Evolutionary conservation across 1,140 invertebrate species (phyloP), one percentile per base, ranked within the genome.

Genomic region (Macrostomum lignano): DNA sequence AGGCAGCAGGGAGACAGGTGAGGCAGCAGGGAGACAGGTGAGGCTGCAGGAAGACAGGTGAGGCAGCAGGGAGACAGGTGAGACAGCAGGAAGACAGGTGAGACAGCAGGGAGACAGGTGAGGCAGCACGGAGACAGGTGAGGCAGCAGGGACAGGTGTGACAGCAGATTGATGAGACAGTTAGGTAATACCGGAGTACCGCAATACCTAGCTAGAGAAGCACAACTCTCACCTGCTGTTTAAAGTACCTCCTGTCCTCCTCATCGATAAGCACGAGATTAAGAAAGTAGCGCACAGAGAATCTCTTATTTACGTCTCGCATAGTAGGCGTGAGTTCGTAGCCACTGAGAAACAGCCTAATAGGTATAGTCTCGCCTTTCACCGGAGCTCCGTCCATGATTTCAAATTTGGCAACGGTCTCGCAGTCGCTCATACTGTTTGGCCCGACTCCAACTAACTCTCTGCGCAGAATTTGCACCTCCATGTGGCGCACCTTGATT

Each of bases 401-500:
- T 65, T 96, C 91, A 62, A 94, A 96, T 54, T 96, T 96, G 25
- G 86, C 86, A 58, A 98, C 88, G n/a, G n/a, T n/a, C n/a, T n/a
- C n/a, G n/a, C n/a, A n/a, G n/a, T n/a, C n/a, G n/a, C n/a, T n/a
- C n/a, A n/a, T n/a, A n/a, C n/a, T n/a, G n/a, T n/a, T n/a, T n/a
- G n/a, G n/a, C n/a, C n/a, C n/a, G n/a, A n/a, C n/a, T n/a, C 88
- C 88, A 38, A 86, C 93, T 3, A 76, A 88, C 66, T 98, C 91
- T 41, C 77, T 65, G 58, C 94, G 94, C 36, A 96, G 88, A 41
- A 98, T 96, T 13, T 88, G 82, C 49, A 98, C 84, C 64, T 98
- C 88, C 91, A 98, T 98, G 49, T 98, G 84, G 63, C 94, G 93
- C 36, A 98, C 94, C 65, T 98, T 98, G 51, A 98, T 96, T 56